Evolutionary conservation across 1,140 invertebrate species (phyloP).

Genomic region (Listronotus bonariensis): DNA sequence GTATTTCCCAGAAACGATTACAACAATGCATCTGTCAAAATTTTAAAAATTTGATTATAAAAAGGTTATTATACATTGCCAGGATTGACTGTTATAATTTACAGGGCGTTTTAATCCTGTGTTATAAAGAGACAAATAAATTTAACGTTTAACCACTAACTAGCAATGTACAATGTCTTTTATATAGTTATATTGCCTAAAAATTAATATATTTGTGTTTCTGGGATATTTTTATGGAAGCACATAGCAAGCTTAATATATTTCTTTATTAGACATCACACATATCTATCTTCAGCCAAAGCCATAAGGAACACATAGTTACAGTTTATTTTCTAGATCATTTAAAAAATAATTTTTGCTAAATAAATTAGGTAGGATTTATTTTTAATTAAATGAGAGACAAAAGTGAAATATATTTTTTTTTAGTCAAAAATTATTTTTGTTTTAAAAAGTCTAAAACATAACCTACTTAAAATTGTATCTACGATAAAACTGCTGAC

Average conservation of each 20-base stretch:
- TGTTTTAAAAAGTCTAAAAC: slow-evolving; percentile 4
- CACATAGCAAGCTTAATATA: slow-evolving; percentile 29
- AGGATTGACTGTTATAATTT: too few relatives aligned
- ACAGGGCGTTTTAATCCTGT: too few relatives aligned
- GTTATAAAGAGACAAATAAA: too few relatives aligned
- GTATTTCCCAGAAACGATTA: background rate
- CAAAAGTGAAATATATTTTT: too few relatives aligned
- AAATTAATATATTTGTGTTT: too few relatives aligned
- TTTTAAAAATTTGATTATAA: too few relatives aligned
- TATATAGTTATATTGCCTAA: too few relatives aligned
- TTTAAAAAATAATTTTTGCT: slow-evolving; percentile 20
- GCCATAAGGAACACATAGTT: slow-evolving; percentile 34
- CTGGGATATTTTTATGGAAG: slow-evolving; percentile 28
- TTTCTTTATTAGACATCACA: slow-evolving; percentile 34
- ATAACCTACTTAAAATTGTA: background rate
- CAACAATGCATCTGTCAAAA: too few relatives aligned
- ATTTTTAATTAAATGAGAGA: background rate
- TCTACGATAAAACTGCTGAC: slow-evolving; percentile 9
- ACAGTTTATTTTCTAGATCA: slow-evolving; percentile 16
- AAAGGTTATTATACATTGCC: too few relatives aligned
- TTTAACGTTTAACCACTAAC: too few relatives aligned
- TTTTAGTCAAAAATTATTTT: slow-evolving; percentile 11
- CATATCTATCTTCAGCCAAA: slow-evolving; percentile 29
- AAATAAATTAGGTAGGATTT: slow-evolving; percentile 14
- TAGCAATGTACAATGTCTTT: too few relatives aligned